Evolutionary conservation across 2,113 vertebrate species (phyloP).

Genomic region (Colossoma macropomum): DNA sequence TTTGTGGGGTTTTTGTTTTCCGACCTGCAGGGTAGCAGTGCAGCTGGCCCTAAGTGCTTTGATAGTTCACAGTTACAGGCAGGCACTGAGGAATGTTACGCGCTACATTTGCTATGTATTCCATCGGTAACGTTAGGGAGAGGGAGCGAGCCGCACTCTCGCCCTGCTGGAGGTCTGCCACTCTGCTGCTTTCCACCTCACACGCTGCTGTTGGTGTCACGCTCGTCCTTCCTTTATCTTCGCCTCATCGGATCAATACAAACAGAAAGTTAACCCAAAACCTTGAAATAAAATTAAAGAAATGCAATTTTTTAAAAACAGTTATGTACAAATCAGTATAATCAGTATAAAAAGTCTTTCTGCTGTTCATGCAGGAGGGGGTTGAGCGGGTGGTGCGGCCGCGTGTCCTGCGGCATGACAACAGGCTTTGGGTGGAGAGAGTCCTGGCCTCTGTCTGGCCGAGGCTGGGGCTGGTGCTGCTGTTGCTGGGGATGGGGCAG

Average conservation of each 20-base stretch:
- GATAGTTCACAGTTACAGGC: constrained; percentile 93
- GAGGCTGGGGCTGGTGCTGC: constrained; percentile 20
- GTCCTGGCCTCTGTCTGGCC: constrained; percentile 70
- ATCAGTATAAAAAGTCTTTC: constrained; percentile 87
- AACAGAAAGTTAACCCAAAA: constrained; percentile 58
- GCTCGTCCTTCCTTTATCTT: constrained; percentile 51
- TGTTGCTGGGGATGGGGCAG: constrained; percentile 5
- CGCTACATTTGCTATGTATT: constrained; percentile 88
- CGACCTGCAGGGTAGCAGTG: constrained; percentile 87
- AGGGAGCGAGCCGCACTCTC: constrained; percentile 70
- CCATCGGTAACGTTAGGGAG: constrained; percentile 79
- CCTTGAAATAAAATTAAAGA: constrained; percentile 57
- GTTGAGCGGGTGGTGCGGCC: constrained; percentile 71
- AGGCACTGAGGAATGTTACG: constrained; percentile 97
- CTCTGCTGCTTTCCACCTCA: constrained; percentile 74
- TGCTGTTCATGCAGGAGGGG: constrained; percentile 83
- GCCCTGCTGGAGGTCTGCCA: constrained; percentile 76
- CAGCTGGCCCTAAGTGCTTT: constrained; percentile 88
- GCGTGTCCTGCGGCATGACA: constrained; percentile 73
- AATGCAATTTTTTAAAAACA: constrained; percentile 73
- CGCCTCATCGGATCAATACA: neutral
- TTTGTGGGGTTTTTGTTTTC: constrained; percentile 62
- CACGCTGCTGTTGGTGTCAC: constrained; percentile 65
- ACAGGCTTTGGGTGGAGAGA: constrained; percentile 72
- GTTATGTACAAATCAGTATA: constrained; percentile 87